Base-by-base conservation (phyloP, 2,888 invertebrate genomes). In the Anoncus sp. region DNA sequence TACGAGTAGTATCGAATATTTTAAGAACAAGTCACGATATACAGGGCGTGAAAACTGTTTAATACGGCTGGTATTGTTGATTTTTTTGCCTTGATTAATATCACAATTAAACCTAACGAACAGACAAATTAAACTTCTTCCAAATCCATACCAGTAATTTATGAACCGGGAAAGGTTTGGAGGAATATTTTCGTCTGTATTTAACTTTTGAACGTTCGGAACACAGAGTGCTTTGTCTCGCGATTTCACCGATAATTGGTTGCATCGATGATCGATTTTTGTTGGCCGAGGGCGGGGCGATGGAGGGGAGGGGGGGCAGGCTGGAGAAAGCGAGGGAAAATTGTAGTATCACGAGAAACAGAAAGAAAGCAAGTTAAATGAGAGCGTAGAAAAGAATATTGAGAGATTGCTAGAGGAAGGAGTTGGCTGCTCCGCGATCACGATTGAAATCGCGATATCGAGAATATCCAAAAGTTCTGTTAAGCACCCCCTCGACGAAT, bases 161-260 rank as follows among this genome's bases (percentile, higher is more conserved):
- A 51, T 53, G 51, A 43, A 43, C 27, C 27, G 60, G n/a, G n/a
- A 40, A 60, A 0, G 18, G 38, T 31, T 20, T 18, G 14, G 38
- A 38, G n/a, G 59, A 59, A 18, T 35, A 55, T 45, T 24, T 3
- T 43, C 40, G 14, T 53, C 62, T 20, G 35, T 51, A 62, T 62
- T 72, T 43, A 27, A n/a, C 53, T 51, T 67, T 53, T 55, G 22
- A 43, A 45, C 40, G 55, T 35, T 27, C 20, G 18, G 31, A 20
- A 57, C 20, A 38, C 18, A 38, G 57, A 20, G 35, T n/a, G 22
- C 24, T 55, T 35, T 59, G 27, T 63, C 45, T 51, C 59, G 72
- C 73, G 63, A 77, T 77, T 77, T 77, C 20, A 43, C 77, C 77
- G 73, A 77, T 77, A 77, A 77, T 77, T 77, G 72, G 67, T 77